A percentile compares a stretch with the other conserved stretches of the same genome.
Evolutionary conservation across 2,888 invertebrate species (phyloP).

Genomic region (Perithous albicinctus): DNA sequence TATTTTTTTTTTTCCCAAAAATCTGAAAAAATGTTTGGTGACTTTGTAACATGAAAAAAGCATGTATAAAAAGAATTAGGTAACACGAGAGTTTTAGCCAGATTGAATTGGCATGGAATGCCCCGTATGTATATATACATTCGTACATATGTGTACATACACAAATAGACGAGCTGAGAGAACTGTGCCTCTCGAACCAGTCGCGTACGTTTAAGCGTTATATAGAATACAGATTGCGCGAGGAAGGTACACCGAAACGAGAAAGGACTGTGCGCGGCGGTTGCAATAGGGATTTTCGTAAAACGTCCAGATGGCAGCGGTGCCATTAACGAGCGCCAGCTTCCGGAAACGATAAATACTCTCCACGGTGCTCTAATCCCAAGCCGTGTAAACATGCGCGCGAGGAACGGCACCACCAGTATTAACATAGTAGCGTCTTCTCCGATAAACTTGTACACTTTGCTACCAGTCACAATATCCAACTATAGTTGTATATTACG

Average conservation of each 20-base stretch:
- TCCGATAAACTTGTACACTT: too few species aligned
- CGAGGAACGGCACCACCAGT: neutral
- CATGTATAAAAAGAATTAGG: too few species aligned
- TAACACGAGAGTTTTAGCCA: too few species aligned
- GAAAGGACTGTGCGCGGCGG: constrained; percentile 9
- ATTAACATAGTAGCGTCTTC: neutral
- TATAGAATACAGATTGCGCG: constrained; percentile 64
- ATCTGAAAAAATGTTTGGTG: too few species aligned
- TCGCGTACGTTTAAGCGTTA: constrained; percentile 72
- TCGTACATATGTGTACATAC: too few species aligned
- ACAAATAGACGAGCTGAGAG: too few species aligned
- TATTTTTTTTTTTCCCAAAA: too few species aligned
- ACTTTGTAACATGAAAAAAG: too few species aligned
- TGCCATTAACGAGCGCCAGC: constrained; percentile 62
- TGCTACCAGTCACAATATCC: too few species aligned
- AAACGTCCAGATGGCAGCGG: constrained; percentile 64
- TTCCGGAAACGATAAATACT: constrained; percentile 78
- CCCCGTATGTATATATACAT: too few species aligned
- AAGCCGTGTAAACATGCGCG: constrained; percentile 14
- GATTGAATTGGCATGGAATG: too few species aligned
- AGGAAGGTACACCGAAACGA: constrained; percentile 42
- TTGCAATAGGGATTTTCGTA: constrained; percentile 51
- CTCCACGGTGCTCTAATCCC: constrained; percentile 26
- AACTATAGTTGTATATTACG: too few species aligned
- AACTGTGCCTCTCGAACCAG: constrained; percentile 42